phyloP scores from a whole-genome alignment of 2,113 vertebrate species.

The Apeltes quadracus region DNA sequence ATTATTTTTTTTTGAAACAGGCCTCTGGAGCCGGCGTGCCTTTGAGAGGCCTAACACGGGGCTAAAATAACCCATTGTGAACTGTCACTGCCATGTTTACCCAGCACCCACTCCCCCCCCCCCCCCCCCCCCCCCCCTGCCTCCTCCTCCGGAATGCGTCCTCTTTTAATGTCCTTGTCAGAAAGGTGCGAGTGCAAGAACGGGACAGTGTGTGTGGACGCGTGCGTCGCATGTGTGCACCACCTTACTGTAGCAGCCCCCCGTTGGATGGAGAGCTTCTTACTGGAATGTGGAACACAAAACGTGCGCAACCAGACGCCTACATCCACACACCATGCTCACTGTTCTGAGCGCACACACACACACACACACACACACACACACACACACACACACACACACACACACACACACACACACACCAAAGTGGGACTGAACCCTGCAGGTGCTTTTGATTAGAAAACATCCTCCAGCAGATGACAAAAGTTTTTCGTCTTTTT shows the following conservation, averaged over 20 bases:
- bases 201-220: background rate
- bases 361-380: slow-evolving; percentile 35
- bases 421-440: slow-evolving; percentile 72
- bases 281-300: slow-evolving; percentile 19
- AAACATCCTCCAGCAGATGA: slow-evolving; percentile 83
- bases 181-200: slow-evolving; percentile 86
- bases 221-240: slow-evolving; percentile 7
- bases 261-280: slow-evolving; percentile 35
- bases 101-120: slow-evolving; percentile 83
- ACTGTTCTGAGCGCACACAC: slow-evolving; percentile 34
- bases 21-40: slow-evolving; percentile 83
- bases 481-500: slow-evolving; percentile 55
- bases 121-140: background rate
- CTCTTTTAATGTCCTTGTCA: slow-evolving; percentile 85
- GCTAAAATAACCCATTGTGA: slow-evolving; percentile 90
- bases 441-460: slow-evolving; percentile 85
- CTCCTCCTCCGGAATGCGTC: slow-evolving; percentile 58
- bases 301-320: slow-evolving; percentile 16
- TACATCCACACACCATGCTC: slow-evolving; percentile 16
- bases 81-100: slow-evolving; percentile 90
- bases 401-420: slow-evolving; percentile 38
- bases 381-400: slow-evolving; percentile 5
- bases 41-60: slow-evolving; percentile 85
- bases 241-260: slow-evolving; percentile 6
- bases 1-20: slow-evolving; percentile 75